Base-by-base conservation (phyloP, 2,797 vertebrate genomes). In the Poecile montanus region DNA sequence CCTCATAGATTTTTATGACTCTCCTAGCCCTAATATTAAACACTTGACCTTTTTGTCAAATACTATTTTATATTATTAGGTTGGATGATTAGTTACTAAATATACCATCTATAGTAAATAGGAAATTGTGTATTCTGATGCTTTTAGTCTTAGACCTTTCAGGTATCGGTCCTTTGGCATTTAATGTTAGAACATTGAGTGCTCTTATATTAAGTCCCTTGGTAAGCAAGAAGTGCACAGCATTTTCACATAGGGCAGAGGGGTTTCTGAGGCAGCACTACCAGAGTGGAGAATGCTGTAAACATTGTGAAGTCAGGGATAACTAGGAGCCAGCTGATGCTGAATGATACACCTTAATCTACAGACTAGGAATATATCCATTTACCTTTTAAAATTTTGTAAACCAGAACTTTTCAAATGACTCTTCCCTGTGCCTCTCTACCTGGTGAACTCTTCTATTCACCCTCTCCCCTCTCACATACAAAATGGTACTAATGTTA, bases 31-130 rank as follows among this genome's bases (percentile, higher is more conserved):
- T 96, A 96, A 93, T 96, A 96, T 97, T 96, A 97, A 97, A 96
- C 92, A 97, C 63, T 98, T 97, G 97, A 97, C 96, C 97, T 98
- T 97, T 98, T 93, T 95, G 96, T 97, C 97, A 97, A 96, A 97
- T 96, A 94, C 77, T 96, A 68, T 96, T 97, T 95, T 88, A 93
- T 89, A 89, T 95, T 97, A 97, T 97, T 97, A 96, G 88, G 91
- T 92, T 97, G 96, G 85, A 94, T 96, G 97, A 97, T 97, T 97
- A 97, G 96, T 97, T 97, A 96, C 96, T 97, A 97, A 97, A 97
- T 96, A 97, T 91, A 98, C 81, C 95, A 84, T 95, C 97, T 96
- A 88, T 47, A 96, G 97, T 97, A 97, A 98, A 97, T 87, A 97
- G 93, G 80, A 97, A 97, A 97, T 94, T 91, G 82, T 89, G 92